Evolutionary conservation across 2,113 vertebrate species (phyloP).

Genomic region (Anguilla rostrata): DNA sequence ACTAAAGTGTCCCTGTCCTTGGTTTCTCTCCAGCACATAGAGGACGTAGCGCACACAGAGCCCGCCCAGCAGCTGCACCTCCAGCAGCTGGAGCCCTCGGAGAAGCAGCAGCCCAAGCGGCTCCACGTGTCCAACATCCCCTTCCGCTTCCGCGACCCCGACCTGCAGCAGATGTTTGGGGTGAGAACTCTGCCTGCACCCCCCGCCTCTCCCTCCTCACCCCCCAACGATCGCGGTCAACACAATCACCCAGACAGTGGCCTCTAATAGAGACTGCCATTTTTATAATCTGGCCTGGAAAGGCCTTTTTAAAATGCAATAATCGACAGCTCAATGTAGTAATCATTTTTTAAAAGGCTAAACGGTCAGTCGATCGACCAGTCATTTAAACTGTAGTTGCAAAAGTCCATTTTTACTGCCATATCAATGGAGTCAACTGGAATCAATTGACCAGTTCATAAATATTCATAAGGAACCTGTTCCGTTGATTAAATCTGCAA

Average conservation of each 20-base stretch:
- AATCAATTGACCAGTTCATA: background rate
- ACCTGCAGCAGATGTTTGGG: constrained; percentile 95
- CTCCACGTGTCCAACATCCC: constrained; percentile 98
- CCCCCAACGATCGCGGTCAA: too few species aligned
- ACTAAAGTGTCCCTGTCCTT: constrained; percentile 43
- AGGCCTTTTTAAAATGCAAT: too few species aligned
- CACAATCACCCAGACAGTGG: too few species aligned
- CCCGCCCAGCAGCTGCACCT: constrained; percentile 82
- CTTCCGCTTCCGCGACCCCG: constrained; percentile 96
- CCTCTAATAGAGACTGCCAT: too few species aligned
- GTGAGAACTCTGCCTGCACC: constrained; percentile 52
- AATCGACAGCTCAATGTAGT: too few species aligned
- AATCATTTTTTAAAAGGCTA: too few species aligned
- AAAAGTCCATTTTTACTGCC: background rate
- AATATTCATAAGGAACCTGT: background rate
- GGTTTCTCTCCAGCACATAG: constrained; percentile 77
- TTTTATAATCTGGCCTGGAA: too few species aligned
- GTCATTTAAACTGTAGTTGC: background rate
- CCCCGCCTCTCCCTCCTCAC: background rate
- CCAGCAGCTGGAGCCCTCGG: constrained; percentile 83
- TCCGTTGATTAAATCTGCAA: background rate
- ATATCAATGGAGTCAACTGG: background rate
- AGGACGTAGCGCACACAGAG: constrained; percentile 92
- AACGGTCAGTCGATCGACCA: background rate
- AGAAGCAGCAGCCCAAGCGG: constrained; percentile 95